A percentile compares a stretch with the other conserved stretches of the same genome.
phyloP scores from a whole-genome alignment of 2,888 invertebrate species.

The Tolmerus cingulatus region DNA sequence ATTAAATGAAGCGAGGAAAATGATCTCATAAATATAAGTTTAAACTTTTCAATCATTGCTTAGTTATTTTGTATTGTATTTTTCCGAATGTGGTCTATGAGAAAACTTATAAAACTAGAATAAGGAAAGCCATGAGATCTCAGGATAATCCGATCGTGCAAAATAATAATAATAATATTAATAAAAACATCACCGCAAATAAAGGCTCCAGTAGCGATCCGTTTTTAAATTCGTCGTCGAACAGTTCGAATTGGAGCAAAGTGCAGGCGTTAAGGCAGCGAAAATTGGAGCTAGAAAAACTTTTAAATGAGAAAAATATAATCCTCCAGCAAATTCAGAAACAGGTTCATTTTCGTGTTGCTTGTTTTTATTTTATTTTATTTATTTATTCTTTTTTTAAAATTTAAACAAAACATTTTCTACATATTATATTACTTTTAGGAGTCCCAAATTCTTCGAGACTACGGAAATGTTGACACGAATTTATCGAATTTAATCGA shows the following conservation, averaged over 20 bases:
- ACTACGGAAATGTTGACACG: neutral
- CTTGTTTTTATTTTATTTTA: neutral
- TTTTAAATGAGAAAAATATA: constrained; percentile 61
- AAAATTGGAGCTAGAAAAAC: constrained; percentile 58
- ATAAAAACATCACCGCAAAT: neutral
- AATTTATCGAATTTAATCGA: neutral
- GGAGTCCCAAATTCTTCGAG: constrained; percentile 59
- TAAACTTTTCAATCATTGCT: too few species aligned
- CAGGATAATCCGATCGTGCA: neutral
- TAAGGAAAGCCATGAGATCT: neutral
- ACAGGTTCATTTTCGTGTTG: constrained; percentile 47
- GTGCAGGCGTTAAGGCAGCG: constrained; percentile 58
- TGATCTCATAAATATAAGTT: too few species aligned
- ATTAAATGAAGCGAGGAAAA: too few species aligned
- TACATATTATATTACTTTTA: constrained; percentile 45
- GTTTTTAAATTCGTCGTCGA: neutral
- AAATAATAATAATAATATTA: neutral
- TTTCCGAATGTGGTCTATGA: too few species aligned
- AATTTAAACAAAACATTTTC: neutral
- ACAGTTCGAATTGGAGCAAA: constrained; percentile 47
- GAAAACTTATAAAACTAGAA: too few species aligned
- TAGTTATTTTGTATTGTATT: too few species aligned
- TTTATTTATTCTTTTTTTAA: too few species aligned
- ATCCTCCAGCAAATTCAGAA: constrained; percentile 61
- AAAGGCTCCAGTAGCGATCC: neutral